Base-by-base conservation (phyloP, 2,888 invertebrate genomes). In the Machimus rusticus region DNA sequence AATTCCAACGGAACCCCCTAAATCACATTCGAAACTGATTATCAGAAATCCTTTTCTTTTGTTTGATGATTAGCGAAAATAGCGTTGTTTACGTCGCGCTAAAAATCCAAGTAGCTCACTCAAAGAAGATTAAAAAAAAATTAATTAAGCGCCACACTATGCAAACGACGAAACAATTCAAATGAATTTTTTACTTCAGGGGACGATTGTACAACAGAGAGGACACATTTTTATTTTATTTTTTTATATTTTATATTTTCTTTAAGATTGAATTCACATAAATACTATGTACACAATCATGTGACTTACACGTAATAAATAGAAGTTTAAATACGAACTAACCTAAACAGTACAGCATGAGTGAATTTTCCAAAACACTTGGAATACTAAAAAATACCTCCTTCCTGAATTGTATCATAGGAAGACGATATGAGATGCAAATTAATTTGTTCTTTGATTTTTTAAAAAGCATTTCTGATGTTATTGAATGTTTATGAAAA, bases 381-480 rank as follows among this genome's bases (percentile, higher is more conserved):
- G 79, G 79, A 79, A 79, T 79, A 79, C 79, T 79, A 51, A 28
- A 12, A 28, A 78, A 39, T 51, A 79, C 79, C 79, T 79, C 51
- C 28, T 51, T 51, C 19, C 51, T 16, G n/a, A 51, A 79, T 19
- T 78, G 46, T 8, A 51, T 51, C 34, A 43, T 16, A n/a, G 51
- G 16, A 79, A 79, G 31, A 31, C 28, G 79, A 79, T 79, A 79
- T 66, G 28, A 23, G 66, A 28, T 66, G 66, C 28, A 66, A 28
- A 66, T 66, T 66, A 28, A 28, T 66, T 66, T 23, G 66, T 19
- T 66, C 12, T 66, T 66, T 66, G 66, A 66, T 66, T 66, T 51
- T 51, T 28, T 66, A 1, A 28, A 66, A 66, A 28, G 66, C 66
- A 66, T 23, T 23, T 66, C 16, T 51, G n/a, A 51, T 51, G 51